Evolutionary conservation across 2,888 invertebrate genomes (phyloP), one percentile per base, ranked within the genome.

Genomic region (Diachrysia chrysitis): DNA sequence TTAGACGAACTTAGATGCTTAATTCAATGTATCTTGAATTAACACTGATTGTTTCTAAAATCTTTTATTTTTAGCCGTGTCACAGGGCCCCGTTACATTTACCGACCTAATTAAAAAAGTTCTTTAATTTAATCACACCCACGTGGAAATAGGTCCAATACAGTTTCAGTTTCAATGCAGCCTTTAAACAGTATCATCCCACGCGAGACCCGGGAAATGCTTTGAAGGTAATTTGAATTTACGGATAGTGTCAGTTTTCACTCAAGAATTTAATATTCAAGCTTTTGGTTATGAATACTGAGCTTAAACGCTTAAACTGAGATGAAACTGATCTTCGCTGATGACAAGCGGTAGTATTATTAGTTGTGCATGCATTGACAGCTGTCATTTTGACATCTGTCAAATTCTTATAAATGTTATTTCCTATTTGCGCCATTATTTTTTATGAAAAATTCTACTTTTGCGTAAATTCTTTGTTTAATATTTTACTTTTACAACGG

Each of bases 121-220:
- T 9, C 10, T 17, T 3, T 57, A 46, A 72, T 42, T 21, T 46
- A 12, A 23, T 46, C 4, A 51, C 25, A 29, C 63, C 63, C 58
- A 73, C 60, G 54, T 64, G 25, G 19, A 19, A 10, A 9, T 7
- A 0, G 9, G 19, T 54, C 2, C 32, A 16, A 58, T 42, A 46
- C 55, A 14, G 2, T 0, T 12, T 56, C 46, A n/a, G 35, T n/a
- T 14, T 56, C 66, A 78, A 51, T 37, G 46, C 42, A 51, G 3
- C 32, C 46, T 37, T 42, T 56, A 59, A 53, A 42, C 57, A 57
- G 12, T 19, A 21, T 4, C 35, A 35, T 57, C 63, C 63, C 37
- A 58, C 63, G 58, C 51, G 54, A 68, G 55, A n/a, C 37, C n/a
- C 53, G 54, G 79, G 69, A 74, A 73, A 51, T 57, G 62, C 59